phyloP scores from a whole-genome alignment of 2,888 invertebrate genomes.

The Caenorhabditis parvicauda region DNA sequence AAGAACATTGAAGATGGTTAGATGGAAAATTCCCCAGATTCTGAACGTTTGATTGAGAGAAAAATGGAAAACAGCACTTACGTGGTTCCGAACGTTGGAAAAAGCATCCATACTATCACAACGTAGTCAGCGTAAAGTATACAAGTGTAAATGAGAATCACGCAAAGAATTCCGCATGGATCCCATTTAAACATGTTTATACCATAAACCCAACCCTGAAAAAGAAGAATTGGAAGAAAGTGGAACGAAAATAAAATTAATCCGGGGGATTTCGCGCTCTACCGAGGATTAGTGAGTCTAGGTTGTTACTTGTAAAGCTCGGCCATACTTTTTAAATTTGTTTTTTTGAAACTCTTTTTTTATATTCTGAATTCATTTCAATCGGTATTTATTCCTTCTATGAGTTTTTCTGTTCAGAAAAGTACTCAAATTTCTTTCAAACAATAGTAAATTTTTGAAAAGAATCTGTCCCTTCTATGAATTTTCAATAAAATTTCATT shows the following conservation, averaged over 20 bases:
- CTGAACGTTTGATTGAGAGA: conserved; percentile 29
- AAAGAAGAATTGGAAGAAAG: background rate
- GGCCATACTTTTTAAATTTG: background rate
- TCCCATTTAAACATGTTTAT: conserved; percentile 72
- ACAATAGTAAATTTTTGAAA: background rate
- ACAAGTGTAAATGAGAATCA: conserved; percentile 77
- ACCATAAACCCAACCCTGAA: background rate
- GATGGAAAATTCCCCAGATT: conserved; percentile 77
- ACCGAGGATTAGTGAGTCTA: too few species aligned
- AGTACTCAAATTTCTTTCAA: background rate
- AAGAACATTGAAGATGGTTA: conserved; percentile 77
- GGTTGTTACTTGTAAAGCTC: too few species aligned
- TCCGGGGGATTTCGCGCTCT: too few species aligned
- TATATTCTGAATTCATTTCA: background rate
- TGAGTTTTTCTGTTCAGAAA: conserved; percentile 3
- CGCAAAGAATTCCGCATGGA: conserved; percentile 81
- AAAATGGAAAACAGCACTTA: conserved; percentile 62
- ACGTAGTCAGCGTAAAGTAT: conserved; percentile 85
- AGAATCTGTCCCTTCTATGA: too few species aligned
- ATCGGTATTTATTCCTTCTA: conserved; percentile 2
- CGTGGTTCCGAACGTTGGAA: conserved; percentile 80
- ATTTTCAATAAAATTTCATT: too few species aligned
- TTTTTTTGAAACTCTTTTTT: background rate
- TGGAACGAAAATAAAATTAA: too few species aligned
- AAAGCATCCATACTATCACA: conserved; percentile 78